Conservation (phyloP, 2,888 invertebrate genomes). For the Norana najaformis region DNA sequence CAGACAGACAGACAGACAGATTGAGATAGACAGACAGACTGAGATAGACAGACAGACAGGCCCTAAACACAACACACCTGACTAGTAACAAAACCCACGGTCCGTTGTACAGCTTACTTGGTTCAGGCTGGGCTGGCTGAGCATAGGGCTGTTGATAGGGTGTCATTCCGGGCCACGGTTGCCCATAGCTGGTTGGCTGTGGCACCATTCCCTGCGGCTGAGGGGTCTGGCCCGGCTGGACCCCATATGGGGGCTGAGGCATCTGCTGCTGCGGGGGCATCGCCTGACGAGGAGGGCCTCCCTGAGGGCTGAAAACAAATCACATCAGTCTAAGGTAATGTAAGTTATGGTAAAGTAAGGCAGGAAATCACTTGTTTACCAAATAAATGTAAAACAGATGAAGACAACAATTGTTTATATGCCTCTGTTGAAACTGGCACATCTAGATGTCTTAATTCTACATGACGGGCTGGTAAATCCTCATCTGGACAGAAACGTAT, state of each 20-base stretch:
- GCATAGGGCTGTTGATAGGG: neutral
- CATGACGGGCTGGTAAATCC: too few relatives aligned
- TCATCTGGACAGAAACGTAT: too few relatives aligned
- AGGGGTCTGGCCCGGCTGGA: constrained; percentile 19
- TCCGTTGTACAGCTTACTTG: neutral
- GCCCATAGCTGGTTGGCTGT: constrained; percentile 8
- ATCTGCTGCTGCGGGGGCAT: neutral
- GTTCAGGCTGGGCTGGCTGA: neutral
- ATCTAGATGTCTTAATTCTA: too few relatives aligned
- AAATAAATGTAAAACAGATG: neutral
- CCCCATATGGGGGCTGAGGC: neutral
- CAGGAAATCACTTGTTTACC: neutral
- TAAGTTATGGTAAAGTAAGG: neutral
- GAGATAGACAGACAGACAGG: neutral
- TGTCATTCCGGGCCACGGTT: constrained; percentile 8
- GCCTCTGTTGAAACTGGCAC: too few relatives aligned
- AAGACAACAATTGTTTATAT: too few relatives aligned
- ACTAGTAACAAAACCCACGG: neutral
- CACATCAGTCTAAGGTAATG: neutral
- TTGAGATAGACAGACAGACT: neutral
- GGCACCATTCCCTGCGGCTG: constrained; percentile 17
- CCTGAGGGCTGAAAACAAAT: neutral
- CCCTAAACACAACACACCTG: neutral
- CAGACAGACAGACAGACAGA: neutral
- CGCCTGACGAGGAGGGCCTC: constrained; percentile 16